These are phyloP conservation scores for Epirrhoe tristata DNA, from an alignment of 2,888 invertebrate species.

Conservation along the genomic window DNA sequence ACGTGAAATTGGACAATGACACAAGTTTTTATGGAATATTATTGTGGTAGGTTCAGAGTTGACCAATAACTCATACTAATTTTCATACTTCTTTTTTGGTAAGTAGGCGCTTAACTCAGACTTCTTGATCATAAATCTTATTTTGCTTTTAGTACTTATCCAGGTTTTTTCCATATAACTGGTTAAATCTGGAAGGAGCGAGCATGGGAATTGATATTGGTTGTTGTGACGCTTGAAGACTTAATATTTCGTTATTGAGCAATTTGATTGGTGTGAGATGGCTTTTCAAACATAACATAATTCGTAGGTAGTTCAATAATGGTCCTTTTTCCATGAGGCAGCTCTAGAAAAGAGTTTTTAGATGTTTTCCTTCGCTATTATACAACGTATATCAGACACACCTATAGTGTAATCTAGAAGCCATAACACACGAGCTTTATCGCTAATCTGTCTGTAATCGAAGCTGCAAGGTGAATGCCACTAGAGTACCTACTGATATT, in stretches of 20 bases:
- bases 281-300: neutral
- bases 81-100: too few relatives aligned
- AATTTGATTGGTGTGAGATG: neutral
- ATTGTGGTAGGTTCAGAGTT: too few relatives aligned
- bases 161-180: neutral
- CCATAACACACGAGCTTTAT: constrained; percentile 12
- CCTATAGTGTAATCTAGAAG: constrained; percentile 23
- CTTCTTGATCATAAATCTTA: too few relatives aligned
- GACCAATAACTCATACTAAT: too few relatives aligned
- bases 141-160: neutral
- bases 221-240: neutral
- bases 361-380: neutral
- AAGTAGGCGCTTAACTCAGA: too few relatives aligned
- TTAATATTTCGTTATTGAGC: neutral
- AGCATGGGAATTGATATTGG: neutral
- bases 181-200: neutral
- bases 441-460: constrained; percentile 22
- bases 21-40: too few relatives aligned
- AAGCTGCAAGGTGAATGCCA: constrained; percentile 30
- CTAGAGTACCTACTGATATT: too few relatives aligned
- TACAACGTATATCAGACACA: neutral
- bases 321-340: too few relatives aligned
- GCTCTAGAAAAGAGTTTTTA: neutral
- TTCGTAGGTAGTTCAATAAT: too few relatives aligned
- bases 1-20: neutral